phyloP scores from a whole-genome alignment of 2,797 vertebrate species.

The Megaceryle alcyon region DNA sequence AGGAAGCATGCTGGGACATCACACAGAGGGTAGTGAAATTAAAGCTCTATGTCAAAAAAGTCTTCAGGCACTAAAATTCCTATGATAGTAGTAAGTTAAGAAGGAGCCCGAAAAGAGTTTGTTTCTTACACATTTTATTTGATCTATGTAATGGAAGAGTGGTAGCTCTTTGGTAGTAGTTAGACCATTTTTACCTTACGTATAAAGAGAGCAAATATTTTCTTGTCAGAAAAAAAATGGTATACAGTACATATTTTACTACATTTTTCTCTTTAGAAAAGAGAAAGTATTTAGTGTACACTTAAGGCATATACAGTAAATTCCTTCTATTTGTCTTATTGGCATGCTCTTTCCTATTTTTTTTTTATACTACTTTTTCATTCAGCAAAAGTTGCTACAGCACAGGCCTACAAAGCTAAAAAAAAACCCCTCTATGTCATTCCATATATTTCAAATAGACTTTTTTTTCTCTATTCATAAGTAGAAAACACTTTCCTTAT shows the following conservation, averaged over 20 bases:
- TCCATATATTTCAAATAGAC: not conserved
- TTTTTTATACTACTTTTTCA: not conserved
- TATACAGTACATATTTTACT: not conserved
- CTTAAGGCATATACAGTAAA: not conserved
- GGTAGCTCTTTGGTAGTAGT: not conserved
- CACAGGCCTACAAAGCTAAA: not conserved
- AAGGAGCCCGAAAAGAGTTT: not conserved
- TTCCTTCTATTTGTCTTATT: not conserved
- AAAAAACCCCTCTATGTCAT: not conserved
- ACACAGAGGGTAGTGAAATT: conserved; percentile 7
- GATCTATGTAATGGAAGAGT: not conserved
- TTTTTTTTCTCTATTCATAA: not conserved
- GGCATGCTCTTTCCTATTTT: not conserved
- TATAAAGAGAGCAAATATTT: not conserved
- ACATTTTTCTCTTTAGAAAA: not conserved
- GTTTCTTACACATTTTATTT: not conserved
- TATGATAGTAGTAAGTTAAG: not conserved
- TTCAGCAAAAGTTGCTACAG: not conserved
- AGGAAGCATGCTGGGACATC: conserved; percentile 5
- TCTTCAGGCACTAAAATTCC: not conserved
- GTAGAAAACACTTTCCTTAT: not conserved
- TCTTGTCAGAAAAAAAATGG: not conserved
- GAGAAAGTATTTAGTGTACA: not conserved
- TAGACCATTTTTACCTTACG: not conserved
- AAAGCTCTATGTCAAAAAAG: not conserved